These are phyloP conservation scores for Apodemia mormo DNA, from an alignment of 2,888 invertebrate genomes.

Conservation along the genomic window DNA sequence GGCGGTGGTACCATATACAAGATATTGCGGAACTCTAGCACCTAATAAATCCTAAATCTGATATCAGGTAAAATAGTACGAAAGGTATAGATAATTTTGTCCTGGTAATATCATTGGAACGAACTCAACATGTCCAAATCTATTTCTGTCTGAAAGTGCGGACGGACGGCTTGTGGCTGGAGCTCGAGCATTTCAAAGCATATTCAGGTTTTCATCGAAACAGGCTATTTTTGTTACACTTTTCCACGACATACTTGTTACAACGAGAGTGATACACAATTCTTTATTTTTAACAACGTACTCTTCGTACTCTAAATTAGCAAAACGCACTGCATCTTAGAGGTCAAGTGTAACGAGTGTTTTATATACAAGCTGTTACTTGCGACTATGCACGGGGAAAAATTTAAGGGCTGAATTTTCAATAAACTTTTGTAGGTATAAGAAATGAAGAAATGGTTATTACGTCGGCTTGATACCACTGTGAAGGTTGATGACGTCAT, in stretches of 20 bases:
- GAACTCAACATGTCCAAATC: constrained; percentile 15
- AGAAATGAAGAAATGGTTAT: no score
- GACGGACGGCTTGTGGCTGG: constrained; percentile 29
- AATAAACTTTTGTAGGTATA: no score
- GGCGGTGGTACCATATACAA: no score
- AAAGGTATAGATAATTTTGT: not conserved
- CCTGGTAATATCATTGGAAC: not conserved
- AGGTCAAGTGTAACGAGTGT: not conserved
- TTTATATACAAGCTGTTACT: no score
- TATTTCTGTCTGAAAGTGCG: constrained; percentile 30
- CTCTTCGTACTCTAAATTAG: not conserved
- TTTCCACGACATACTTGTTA: constrained; percentile 9
- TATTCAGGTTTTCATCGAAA: constrained; percentile 32
- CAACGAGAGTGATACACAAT: constrained; percentile 2
- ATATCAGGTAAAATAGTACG: no score
- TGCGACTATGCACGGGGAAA: no score
- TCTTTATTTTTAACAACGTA: constrained; percentile 10
- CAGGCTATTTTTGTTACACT: constrained; percentile 24
- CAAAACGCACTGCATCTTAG: not conserved
- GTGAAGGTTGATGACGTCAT: no score
- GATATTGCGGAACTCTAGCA: no score
- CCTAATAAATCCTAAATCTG: no score
- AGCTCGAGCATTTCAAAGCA: constrained; percentile 27
- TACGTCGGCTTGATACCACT: no score
- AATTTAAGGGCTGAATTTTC: no score